Evolutionary conservation across 2,113 vertebrate genomes (phyloP), one percentile per base, ranked within the genome.

Genomic region (Carassius gibelio): DNA sequence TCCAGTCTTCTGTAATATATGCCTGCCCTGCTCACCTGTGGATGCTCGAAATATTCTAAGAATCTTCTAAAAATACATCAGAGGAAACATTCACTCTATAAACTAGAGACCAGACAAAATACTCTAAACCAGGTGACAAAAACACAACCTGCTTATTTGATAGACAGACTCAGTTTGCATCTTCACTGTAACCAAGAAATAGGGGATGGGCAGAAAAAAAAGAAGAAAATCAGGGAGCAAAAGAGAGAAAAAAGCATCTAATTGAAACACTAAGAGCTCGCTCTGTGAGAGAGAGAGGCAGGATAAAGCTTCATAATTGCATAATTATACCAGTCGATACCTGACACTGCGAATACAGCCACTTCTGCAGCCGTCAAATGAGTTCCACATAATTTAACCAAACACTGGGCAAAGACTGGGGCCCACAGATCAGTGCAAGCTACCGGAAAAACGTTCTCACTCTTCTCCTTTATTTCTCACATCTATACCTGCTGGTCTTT

Each of bases 371-470:
- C 91, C 90, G 90, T 94, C 93, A 94, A 93, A 94, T 92, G 94
- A 94, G 90, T 94, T 94, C 93, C 91, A 94, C 93, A 90, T 94
- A 91, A 94, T 95, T 94, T 94, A 94, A 95, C 93, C 92, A 93
- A 95, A 95, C 92, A 94, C 91, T 92, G 92, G 91, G 91, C 90
- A 91, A 92, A 93, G 86, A 80, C 88, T 81, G 69, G 72, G 84
- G 87, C 82, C 89, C 89, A 90, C 87, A 88, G 89, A 91, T 88
- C 38, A 90, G 87, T 90, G 88, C 83, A 85, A 88, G 86, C 89
- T 85, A 84, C 86, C 75, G 84, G 66, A 84, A 92, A 75, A 83
- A 78, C 7, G 17, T 52, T 84, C 66, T 48, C 1, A 72, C 30
- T 81, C 59, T 66, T 11, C 81, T 86, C 9, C 68, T 82, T 66